Base-by-base conservation (phyloP, 2,113 vertebrate species). In the Erpornis zantholeuca region DNA sequence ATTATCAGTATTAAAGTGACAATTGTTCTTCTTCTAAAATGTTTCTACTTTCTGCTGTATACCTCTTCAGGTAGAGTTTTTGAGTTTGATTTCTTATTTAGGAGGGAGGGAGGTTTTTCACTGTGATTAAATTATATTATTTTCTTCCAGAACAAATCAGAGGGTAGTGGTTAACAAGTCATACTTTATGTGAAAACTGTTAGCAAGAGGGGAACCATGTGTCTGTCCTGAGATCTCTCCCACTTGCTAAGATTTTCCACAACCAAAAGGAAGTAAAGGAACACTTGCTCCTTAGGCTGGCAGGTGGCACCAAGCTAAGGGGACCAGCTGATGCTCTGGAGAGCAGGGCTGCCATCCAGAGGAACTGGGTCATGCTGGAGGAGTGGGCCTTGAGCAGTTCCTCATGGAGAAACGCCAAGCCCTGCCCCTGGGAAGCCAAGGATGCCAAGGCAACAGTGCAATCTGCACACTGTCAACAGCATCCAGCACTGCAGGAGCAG, bases 391-490 rank as follows among this genome's bases (percentile, higher is more conserved):
- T 31, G 19, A 14, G 12, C 9, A 13, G 15, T 40, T 54, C 16
- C 36, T 8, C 24, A 21, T 1, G 7, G 19, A 59, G 28, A 64
- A 44, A 45, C 2, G 3, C 35, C 25, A 60, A 60, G 12, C 16
- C 22, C 36, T 73, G 25, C 2, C 4, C 15, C 12, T 60, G 14
- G 19, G 22, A 73, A 52, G 15, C 12, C 7, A 78, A 16, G 57
- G 22, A 31, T 18, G 3, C 6, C 7, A 3, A 3, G 17, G 9
- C 16, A 44, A 10, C 4, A 15, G 7, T 6, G 6, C 35, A 73
- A 54, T 7, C 12, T 61, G 11, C 28, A 31, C 7, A 11, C 20
- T 28, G 11, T 3, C 38, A 44, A 28, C 49, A 63, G 15, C 17
- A 73, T 12, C 38, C 17, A 8, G 12, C 14, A 10, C 29, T 31